Base-by-base conservation (phyloP, 2,113 vertebrate genomes). In the Mirounga angustirostris region DNA sequence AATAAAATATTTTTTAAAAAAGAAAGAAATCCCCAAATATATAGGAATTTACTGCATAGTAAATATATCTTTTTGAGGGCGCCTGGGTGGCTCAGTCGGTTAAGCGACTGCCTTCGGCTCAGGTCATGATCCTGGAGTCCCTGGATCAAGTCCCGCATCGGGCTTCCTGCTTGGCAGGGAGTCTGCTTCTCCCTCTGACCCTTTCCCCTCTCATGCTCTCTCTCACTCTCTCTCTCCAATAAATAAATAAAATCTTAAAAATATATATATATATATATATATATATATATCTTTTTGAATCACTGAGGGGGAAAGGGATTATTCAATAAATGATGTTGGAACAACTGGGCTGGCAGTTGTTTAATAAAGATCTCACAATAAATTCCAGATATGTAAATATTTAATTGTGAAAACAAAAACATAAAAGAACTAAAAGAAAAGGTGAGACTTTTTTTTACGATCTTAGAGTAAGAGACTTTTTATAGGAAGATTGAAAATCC, bases 291-390 rank as follows among this genome's bases (percentile, higher is more conserved):
- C 3, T 96, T 26, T 91, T 91, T 28, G 73, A 92, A 40, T 91
- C 21, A 71, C 59, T 83, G 28, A 92, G 36, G 30, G 10, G 46
- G 76, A 79, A 82, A 81, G 40, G 11, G 9, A 56, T 80, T 73
- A 78, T 61, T 33, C 30, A 79, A 54, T 52, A 79, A 88, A 61
- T 30, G 14, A 65, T 50, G 22, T n/a, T 84, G 36, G 24, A 78
- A 83, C 40, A 96, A 61, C 18, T 83, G 11, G 16, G 13, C 63
- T 71, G 84, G 7, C 19, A 71, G 69, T 94, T 95, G 69, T 94
- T 95, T 94, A 59, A 46, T 40, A 69, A 95, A 40, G 18, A 40
- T 91, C 6, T 91, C 16, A 95, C 15, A 90, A 84, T 58, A 59
- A 91, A 86, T 71, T 69, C n/a, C 81, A 91, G 21, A 83, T 56